Percentiles rank a stretch among this genome's conserved stretches.
Evolutionary conservation across 2,113 vertebrate genomes (phyloP).

Genomic region (Serinus canaria): DNA sequence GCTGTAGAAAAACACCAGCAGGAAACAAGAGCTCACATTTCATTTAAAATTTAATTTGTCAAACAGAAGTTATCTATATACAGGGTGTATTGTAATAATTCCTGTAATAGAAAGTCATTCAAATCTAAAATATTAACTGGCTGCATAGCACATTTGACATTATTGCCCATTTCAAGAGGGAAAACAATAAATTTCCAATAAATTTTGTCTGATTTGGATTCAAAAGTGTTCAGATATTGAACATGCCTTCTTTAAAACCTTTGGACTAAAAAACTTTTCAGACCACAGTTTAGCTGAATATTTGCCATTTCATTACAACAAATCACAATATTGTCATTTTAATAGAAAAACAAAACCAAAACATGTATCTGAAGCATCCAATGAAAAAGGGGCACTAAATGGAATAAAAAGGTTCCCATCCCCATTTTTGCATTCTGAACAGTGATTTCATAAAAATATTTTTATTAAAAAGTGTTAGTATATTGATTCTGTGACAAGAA

Average conservation of each 20-base stretch:
- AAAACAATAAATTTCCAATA: constrained; percentile 75
- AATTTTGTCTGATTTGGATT: constrained; percentile 75
- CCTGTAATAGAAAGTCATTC: constrained; percentile 81
- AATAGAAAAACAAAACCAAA: constrained; percentile 50
- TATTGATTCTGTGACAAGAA: constrained; percentile 67
- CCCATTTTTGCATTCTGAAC: constrained; percentile 86
- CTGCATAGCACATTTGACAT: constrained; percentile 94
- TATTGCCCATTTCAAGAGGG: constrained; percentile 85
- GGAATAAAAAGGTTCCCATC: constrained; percentile 77
- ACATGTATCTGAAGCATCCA: constrained; percentile 66
- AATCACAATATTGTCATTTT: constrained; percentile 68
- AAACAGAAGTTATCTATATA: constrained; percentile 93
- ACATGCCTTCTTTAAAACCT: constrained; percentile 59
- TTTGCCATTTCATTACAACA: constrained; percentile 66
- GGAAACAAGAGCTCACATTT: constrained; percentile 71
- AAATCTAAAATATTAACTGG: constrained; percentile 87
- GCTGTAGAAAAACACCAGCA: constrained; percentile 52
- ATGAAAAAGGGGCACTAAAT: constrained; percentile 72
- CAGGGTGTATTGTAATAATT: constrained; percentile 89
- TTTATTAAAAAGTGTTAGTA: constrained; percentile 80
- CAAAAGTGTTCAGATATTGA: constrained; percentile 64
- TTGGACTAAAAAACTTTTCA: constrained; percentile 58
- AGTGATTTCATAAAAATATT: constrained; percentile 80
- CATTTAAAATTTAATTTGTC: constrained; percentile 89
- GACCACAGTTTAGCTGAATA: constrained; percentile 66